phyloP scores from a whole-genome alignment of 2,888 invertebrate species.

The Urechis unicinctus region DNA sequence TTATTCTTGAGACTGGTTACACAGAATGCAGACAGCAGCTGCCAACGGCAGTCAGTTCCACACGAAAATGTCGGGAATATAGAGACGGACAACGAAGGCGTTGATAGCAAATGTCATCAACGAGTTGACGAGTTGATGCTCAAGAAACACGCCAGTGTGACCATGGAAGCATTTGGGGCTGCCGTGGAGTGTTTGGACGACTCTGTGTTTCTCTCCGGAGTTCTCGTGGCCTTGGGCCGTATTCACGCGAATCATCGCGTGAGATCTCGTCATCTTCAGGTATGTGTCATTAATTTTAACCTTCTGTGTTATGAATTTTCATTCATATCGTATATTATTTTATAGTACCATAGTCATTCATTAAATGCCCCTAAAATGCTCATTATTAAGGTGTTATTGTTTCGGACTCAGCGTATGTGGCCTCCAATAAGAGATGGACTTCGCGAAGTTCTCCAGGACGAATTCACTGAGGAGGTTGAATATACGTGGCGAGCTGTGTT shows the following conservation, averaged over 20 bases:
- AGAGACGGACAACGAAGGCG: too few relatives aligned
- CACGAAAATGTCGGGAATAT: too few relatives aligned
- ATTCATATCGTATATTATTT: background rate
- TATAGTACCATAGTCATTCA: too few relatives aligned
- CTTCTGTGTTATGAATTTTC: background rate
- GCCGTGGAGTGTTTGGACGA: constrained; percentile 45
- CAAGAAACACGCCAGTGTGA: constrained; percentile 37
- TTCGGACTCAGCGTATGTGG: constrained; percentile 46
- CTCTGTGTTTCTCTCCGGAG: constrained; percentile 34
- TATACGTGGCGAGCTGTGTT: constrained; percentile 41
- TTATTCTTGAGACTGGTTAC: too few relatives aligned
- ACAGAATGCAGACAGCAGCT: too few relatives aligned
- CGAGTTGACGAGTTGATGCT: constrained; percentile 38
- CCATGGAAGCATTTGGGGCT: constrained; percentile 43
- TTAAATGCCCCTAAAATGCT: too few relatives aligned
- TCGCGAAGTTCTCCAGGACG: constrained; percentile 27
- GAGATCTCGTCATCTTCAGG: constrained; percentile 25
- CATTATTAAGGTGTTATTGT: too few relatives aligned
- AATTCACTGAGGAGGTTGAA: constrained; percentile 34
- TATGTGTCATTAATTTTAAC: background rate
- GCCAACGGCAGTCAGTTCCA: too few relatives aligned
- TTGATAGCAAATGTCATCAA: too few relatives aligned
- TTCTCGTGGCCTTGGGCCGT: constrained; percentile 41
- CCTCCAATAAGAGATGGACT: constrained; percentile 36
- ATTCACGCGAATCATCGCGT: constrained; percentile 37